A percentile compares a stretch with the other conserved stretches of the same genome.
phyloP scores from a whole-genome alignment of 1,140 invertebrate genomes.

The Augochlora pura region DNA sequence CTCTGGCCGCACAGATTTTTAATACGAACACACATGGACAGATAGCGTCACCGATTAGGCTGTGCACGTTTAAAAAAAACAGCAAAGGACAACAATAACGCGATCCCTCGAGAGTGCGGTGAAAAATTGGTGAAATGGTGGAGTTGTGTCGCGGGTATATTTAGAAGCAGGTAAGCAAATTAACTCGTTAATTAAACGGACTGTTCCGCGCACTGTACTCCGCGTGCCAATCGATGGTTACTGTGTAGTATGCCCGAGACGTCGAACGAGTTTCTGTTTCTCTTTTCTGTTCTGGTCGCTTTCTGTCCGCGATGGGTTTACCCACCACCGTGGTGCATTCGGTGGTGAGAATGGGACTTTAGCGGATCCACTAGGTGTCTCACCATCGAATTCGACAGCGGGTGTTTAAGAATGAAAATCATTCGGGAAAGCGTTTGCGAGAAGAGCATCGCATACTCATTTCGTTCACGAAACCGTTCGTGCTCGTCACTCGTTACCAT shows the following conservation, averaged over 20 bases:
- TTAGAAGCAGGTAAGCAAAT: slow-evolving; percentile 71
- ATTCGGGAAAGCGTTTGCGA: not conserved
- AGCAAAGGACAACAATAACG: slow-evolving; percentile 60
- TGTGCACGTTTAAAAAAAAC: slow-evolving; percentile 60
- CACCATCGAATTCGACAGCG: slow-evolving; percentile 7
- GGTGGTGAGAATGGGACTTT: slow-evolving; percentile 22
- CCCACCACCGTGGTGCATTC: slow-evolving; percentile 22
- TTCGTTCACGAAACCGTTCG: not conserved
- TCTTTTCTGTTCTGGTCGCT: not conserved
- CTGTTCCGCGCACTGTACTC: not conserved
- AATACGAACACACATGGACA: slow-evolving; percentile 19
- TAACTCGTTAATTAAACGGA: slow-evolving; percentile 31
- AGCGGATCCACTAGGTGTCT: slow-evolving; percentile 37
- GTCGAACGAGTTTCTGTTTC: not conserved
- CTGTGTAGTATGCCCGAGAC: not conserved
- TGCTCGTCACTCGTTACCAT: slow-evolving; percentile 1
- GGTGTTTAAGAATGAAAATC: not conserved
- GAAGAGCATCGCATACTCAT: not conserved
- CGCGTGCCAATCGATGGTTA: slow-evolving; percentile 3
- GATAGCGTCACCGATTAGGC: slow-evolving; percentile 47
- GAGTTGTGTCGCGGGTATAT: slow-evolving; percentile 65
- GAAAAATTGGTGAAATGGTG: slow-evolving; percentile 72
- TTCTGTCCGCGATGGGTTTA: slow-evolving; percentile 1
- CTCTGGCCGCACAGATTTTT: not conserved
- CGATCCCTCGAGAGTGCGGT: slow-evolving; percentile 54